Conservation (phyloP, 2,888 invertebrate species). For the Pachymerium ferrugineum region DNA sequence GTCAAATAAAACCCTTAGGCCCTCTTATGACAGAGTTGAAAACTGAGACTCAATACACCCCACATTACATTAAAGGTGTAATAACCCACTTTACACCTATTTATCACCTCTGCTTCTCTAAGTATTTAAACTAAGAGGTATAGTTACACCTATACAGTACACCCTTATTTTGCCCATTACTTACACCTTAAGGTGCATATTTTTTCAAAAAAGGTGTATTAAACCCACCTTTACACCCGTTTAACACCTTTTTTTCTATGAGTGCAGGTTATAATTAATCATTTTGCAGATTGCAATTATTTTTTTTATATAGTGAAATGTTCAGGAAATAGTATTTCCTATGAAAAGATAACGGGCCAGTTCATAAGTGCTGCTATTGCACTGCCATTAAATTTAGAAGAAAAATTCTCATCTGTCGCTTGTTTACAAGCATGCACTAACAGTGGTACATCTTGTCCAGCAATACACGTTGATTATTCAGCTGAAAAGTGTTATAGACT, state of each 20-base stretch:
- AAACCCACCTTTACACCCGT: no score
- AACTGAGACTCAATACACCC: no score
- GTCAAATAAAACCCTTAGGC: no score
- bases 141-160: no score
- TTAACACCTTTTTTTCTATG: no score
- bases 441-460: slow-evolving; percentile 47
- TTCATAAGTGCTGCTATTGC: slow-evolving; percentile 48
- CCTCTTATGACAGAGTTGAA: no score
- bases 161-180: no score
- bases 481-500: slow-evolving; percentile 49
- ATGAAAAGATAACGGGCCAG: slow-evolving; percentile 50
- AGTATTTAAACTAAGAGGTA: no score
- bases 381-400: slow-evolving; percentile 45
- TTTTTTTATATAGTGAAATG: slow-evolving; percentile 45
- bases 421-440: slow-evolving; percentile 44
- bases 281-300: neutral
- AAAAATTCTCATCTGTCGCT: slow-evolving; percentile 39
- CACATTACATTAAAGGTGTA: no score
- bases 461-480: slow-evolving; percentile 49
- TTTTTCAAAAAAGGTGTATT: no score
- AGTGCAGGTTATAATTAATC: neutral
- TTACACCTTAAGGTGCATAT: no score
- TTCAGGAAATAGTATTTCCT: slow-evolving; percentile 49
- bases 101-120: neutral
- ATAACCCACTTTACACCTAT: no score